These are phyloP conservation scores for Campoletis sonorensis DNA, from an alignment of 1,140 invertebrate genomes.

Conservation along the genomic window DNA sequence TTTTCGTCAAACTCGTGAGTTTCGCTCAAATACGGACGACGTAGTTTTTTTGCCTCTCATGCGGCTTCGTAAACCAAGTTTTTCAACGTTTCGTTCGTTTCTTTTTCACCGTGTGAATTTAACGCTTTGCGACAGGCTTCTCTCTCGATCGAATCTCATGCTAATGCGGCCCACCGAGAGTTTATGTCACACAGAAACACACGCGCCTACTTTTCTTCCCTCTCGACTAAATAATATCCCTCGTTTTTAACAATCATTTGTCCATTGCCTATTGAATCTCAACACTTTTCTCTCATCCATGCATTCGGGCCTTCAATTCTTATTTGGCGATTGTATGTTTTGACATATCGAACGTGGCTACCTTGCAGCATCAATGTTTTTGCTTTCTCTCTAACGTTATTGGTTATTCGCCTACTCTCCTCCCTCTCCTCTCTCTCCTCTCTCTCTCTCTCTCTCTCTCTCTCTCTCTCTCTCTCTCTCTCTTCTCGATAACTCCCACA, in stretches of 20 bases:
- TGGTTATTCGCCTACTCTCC: not conserved
- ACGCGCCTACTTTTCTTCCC: not conserved
- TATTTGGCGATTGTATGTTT: not conserved
- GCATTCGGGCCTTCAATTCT: too few species aligned
- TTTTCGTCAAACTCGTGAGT: too few species aligned
- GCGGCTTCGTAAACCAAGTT: not conserved
- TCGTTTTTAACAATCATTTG: not conserved
- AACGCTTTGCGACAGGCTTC: not conserved
- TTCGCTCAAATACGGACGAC: too few species aligned
- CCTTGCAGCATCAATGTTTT: not conserved
- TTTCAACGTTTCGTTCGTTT: not conserved
- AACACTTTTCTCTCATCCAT: too few species aligned
- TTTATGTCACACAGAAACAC: not conserved
- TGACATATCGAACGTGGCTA: slow-evolving; percentile 1
- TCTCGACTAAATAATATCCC: not conserved
- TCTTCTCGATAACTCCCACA: not conserved
- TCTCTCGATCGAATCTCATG: not conserved
- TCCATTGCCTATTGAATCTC: not conserved
- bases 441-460: not conserved
- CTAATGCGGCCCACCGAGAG: not conserved
- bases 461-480: not conserved
- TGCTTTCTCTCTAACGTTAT: not conserved
- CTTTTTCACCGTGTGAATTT: not conserved
- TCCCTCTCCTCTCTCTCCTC: not conserved
- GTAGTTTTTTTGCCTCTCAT: not conserved